Base-by-base conservation (phyloP, 2,888 invertebrate genomes). In the Sabatieria punctata region DNA sequence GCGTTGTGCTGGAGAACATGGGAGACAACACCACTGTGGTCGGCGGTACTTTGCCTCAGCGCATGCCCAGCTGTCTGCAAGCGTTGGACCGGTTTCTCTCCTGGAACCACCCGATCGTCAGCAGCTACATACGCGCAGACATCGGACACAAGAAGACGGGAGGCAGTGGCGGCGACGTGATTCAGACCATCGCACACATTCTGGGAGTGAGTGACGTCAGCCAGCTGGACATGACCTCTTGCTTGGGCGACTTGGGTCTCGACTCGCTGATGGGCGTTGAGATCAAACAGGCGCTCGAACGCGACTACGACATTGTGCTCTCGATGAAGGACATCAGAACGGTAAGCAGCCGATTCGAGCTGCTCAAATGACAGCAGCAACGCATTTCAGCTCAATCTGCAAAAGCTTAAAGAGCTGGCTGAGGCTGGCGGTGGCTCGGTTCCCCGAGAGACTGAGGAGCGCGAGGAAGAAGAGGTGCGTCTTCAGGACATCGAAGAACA, bases 251-350 rank as follows among this genome's bases (percentile, higher is more conserved):
- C 68, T 75, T 97, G 36, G 95, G 95, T 51, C 85, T 97, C 79
- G 95, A 97, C 67, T 93, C 93, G 1, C 72, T 97, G 55, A 95
- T 95, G 95, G 91, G 91, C 40, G 89, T 95, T 1, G 97, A 97
- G 74, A 88, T 97, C 63, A 93, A 93, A 53, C 72, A 73, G 54
- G 66, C 69, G 3, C 55, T 73, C 33, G 73, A 73, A 53, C 57
- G 71, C 51, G 70, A 70, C 53, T 89, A 82, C 70, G 91, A 95
- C 68, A 71, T 93, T 49, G 79, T 84, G 22, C 73, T 95, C 51
- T 80, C 82, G 51, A 83, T 88, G 56, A 84, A 85, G 68, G 89
- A 91, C 69, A 86, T 93, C 59, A 77, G 91, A 52, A 75, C 57
- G 42, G 59, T 68, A 15, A 65, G 6, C 30, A 15, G 8, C 8